phyloP scores from a whole-genome alignment of 2,797 vertebrate species.

The Eidolon dupreanum region DNA sequence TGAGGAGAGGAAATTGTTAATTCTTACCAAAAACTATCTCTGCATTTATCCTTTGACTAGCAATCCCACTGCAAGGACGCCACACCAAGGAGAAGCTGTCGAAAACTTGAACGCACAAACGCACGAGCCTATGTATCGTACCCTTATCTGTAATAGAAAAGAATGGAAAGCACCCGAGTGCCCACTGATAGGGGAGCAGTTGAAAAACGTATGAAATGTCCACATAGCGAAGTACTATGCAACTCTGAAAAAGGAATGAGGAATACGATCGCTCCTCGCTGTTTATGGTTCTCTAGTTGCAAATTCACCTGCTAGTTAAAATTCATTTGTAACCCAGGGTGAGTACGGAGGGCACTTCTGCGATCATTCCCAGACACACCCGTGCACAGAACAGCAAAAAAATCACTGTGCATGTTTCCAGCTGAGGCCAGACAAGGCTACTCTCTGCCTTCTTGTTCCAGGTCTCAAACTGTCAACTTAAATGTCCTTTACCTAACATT shows the following conservation, averaged over 20 bases:
- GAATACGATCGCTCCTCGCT: background rate
- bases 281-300: background rate
- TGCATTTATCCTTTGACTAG: background rate
- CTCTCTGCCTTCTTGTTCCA: background rate
- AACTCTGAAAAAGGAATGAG: background rate
- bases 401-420: accelerated
- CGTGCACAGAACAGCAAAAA: background rate
- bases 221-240: background rate
- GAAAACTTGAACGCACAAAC: background rate
- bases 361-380: background rate
- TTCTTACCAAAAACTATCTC: background rate
- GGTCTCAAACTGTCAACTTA: background rate
- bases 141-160: background rate
- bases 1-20: background rate
- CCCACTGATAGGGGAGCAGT: background rate
- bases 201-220: background rate
- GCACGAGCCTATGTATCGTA: background rate
- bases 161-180: background rate
- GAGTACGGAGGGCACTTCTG: background rate
- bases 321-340: background rate
- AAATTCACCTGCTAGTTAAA: background rate
- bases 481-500: background rate
- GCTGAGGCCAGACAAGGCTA: background rate
- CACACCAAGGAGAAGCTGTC: background rate
- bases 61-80: background rate